Evolutionary conservation across 2,888 invertebrate genomes (phyloP).

Genomic region (Trileptium ribeirensis): DNA sequence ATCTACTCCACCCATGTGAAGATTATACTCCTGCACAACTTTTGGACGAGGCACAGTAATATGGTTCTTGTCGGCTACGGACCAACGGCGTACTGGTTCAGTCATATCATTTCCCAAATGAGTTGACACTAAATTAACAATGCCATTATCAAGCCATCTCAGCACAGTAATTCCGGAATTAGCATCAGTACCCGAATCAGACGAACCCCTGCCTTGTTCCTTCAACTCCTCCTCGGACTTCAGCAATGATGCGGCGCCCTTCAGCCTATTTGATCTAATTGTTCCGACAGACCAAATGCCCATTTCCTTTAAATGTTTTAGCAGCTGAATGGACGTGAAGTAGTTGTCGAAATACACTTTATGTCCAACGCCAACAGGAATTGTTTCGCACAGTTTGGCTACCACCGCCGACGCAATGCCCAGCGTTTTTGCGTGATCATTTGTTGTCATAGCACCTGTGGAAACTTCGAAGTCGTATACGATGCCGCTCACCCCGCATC

Average conservation of each 20-base stretch:
- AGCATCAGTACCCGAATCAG: neutral
- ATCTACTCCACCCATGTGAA: slow-evolving; percentile 4
- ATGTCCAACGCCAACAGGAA: neutral
- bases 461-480: neutral
- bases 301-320: neutral
- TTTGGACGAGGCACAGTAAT: neutral
- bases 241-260: neutral
- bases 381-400: neutral
- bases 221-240: neutral
- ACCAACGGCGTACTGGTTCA: neutral
- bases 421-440: neutral
- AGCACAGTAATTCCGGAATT: neutral
- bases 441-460: neutral
- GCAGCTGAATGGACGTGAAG: neutral
- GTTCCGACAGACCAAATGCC: neutral
- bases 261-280: neutral
- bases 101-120: neutral
- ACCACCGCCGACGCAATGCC: neutral
- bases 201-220: neutral
- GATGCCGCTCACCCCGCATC: neutral
- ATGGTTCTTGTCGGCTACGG: neutral
- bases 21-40: neutral
- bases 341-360: neutral
- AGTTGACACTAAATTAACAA: neutral
- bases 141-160: neutral